Conservation (phyloP, 2,113 vertebrate species). For the Dunckerocampus dactyliophorus region DNA sequence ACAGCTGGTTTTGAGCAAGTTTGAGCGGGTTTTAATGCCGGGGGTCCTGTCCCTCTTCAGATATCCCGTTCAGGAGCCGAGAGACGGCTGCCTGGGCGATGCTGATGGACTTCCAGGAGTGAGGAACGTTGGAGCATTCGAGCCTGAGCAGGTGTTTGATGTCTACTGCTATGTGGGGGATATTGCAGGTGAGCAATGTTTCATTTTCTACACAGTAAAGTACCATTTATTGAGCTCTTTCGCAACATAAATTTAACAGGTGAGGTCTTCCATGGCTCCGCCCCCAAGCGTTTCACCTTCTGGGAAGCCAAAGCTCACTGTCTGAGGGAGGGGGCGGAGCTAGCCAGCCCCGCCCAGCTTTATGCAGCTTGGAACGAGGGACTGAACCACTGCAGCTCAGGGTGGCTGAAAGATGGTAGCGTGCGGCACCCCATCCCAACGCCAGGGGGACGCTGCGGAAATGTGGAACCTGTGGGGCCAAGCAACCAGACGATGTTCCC, state of each 20-base stretch:
- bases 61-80: conserved; percentile 87
- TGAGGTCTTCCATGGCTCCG: conserved; percentile 79
- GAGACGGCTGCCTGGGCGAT: conserved; percentile 88
- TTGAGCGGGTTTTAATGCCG: background rate
- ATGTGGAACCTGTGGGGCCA: conserved; percentile 81
- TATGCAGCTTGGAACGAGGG: conserved; percentile 87
- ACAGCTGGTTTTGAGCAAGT: background rate
- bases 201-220: background rate
- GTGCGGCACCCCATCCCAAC: conserved; percentile 89
- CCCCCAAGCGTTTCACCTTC: conserved; percentile 76
- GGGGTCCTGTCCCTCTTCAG: conserved; percentile 55
- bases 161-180: conserved; percentile 92
- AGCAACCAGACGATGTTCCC: conserved; percentile 94
- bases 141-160: conserved; percentile 83
- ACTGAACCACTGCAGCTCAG: conserved; percentile 85
- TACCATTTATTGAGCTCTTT: background rate
- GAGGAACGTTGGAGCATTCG: conserved; percentile 83
- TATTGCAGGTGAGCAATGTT: conserved; percentile 74
- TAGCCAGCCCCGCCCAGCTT: conserved; percentile 85
- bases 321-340: conserved; percentile 64
- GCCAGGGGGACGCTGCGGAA: conserved; percentile 85
- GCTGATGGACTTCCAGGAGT: conserved; percentile 88
- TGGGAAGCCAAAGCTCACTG: conserved; percentile 80
- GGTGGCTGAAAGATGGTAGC: conserved; percentile 90
- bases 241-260: conserved; percentile 59